Conservation (phyloP, 2,113 vertebrate species). For the Cyprinodon brontotheroides region DNA sequence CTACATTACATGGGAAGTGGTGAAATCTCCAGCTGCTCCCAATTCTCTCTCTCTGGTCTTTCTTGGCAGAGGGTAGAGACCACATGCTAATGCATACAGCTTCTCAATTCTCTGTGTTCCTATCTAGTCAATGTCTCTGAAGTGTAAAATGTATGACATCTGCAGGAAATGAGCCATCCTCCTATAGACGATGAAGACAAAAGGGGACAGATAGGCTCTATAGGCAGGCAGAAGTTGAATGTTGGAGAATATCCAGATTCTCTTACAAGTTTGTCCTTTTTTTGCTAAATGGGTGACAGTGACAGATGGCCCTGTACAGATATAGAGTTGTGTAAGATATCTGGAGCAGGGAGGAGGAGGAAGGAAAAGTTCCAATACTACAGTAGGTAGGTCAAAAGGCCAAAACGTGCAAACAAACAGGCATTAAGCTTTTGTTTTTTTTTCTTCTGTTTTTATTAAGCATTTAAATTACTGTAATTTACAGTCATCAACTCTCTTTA, state of each 20-base stretch:
- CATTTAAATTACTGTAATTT: not conserved
- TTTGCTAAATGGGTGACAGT: conserved; percentile 48
- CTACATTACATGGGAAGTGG: conserved; percentile 45
- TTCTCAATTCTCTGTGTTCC: conserved; percentile 29
- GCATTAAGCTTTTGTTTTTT: not conserved
- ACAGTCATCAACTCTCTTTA: not conserved
- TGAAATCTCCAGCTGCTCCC: conserved; percentile 64
- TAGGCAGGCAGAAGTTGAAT: conserved; percentile 17
- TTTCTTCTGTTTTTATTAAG: not conserved
- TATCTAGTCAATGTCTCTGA: conserved; percentile 40
- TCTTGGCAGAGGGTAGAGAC: conserved; percentile 43
- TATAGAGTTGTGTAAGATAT: conserved; percentile 18
- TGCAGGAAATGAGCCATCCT: conserved; percentile 62
- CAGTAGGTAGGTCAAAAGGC: conserved; percentile 38
- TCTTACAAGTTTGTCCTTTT: conserved; percentile 28
- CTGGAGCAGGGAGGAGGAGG: conserved; percentile 20
- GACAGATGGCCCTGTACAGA: conserved; percentile 40
- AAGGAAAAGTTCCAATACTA: conserved; percentile 23
- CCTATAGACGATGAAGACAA: conserved; percentile 58
- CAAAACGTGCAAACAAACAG: conserved; percentile 31
- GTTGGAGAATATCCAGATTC: conserved; percentile 52
- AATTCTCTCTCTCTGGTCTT: conserved; percentile 53
- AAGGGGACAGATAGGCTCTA: conserved; percentile 34
- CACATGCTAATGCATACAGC: conserved; percentile 51
- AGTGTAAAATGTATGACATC: conserved; percentile 42